phyloP scores from a whole-genome alignment of 2,113 vertebrate genomes.

The Orientallactaga bullata region DNA sequence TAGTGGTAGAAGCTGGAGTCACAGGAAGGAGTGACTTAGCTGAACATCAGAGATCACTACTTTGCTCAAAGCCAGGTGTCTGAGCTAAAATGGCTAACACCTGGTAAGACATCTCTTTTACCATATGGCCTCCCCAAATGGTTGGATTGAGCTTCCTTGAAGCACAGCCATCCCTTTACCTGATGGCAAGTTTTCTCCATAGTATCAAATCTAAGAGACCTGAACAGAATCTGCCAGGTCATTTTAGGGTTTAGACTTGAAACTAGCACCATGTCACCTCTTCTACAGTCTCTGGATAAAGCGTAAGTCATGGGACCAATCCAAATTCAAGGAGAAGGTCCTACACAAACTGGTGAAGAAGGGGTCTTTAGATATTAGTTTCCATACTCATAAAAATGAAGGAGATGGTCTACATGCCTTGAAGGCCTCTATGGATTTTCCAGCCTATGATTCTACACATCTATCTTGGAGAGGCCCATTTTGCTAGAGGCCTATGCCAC shows the following conservation, averaged over 20 bases:
- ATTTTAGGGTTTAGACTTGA: neutral
- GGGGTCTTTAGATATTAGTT: neutral
- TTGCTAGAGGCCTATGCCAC: conserved; percentile 52
- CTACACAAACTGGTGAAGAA: neutral
- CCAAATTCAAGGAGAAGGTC: neutral
- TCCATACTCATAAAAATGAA: neutral
- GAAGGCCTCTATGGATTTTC: conserved; percentile 15
- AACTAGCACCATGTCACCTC: neutral
- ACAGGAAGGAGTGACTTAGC: neutral
- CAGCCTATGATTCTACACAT: conserved; percentile 9
- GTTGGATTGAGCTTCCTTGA: neutral
- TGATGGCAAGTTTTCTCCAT: neutral
- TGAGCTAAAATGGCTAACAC: neutral
- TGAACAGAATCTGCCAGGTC: neutral
- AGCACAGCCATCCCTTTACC: neutral
- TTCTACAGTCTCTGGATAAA: neutral
- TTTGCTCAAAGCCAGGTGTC: neutral
- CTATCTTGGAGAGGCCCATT: neutral
- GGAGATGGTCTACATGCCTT: neutral
- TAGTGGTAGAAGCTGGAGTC: neutral
- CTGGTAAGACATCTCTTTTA: neutral
- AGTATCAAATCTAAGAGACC: neutral
- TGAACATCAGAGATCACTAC: neutral
- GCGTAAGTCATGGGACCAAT: neutral
- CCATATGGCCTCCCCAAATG: neutral